Evolutionary conservation across 2,797 vertebrate species (phyloP).

Genomic region (Danio kyathit): DNA sequence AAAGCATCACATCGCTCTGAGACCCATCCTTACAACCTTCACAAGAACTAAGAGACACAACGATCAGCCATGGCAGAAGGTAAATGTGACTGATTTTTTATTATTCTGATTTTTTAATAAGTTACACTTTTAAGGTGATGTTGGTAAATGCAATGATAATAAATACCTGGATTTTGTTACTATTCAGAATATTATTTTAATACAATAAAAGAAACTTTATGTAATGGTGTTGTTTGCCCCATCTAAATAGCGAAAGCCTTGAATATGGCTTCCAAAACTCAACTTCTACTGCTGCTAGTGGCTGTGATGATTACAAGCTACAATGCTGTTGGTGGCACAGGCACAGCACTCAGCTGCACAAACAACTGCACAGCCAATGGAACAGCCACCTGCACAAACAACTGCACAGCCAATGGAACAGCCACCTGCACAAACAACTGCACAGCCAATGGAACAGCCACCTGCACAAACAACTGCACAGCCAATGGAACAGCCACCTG

Average conservation of each 20-base stretch:
- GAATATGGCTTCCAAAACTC: conserved; percentile 14
- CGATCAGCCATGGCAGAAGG: neutral
- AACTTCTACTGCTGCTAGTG: neutral
- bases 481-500: no score
- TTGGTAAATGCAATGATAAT: neutral
- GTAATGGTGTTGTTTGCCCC: neutral
- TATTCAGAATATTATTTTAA: neutral
- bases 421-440: no score
- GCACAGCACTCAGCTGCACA: no score
- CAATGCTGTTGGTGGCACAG: fast-evolving
- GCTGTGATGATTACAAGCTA: neutral
- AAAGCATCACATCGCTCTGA: neutral
- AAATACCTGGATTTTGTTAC: neutral
- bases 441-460: no score
- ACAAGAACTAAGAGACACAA: neutral
- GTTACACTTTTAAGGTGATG: neutral
- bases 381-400: no score
- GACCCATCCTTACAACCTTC: neutral
- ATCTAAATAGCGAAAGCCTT: neutral
- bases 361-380: no score
- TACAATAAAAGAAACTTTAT: neutral
- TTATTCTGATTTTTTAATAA: neutral
- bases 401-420: no score
- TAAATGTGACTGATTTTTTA: conserved; percentile 13
- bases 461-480: no score